Evolutionary conservation across 2,888 invertebrate species (phyloP).

Genomic region (Yponomeuta evonymella): DNA sequence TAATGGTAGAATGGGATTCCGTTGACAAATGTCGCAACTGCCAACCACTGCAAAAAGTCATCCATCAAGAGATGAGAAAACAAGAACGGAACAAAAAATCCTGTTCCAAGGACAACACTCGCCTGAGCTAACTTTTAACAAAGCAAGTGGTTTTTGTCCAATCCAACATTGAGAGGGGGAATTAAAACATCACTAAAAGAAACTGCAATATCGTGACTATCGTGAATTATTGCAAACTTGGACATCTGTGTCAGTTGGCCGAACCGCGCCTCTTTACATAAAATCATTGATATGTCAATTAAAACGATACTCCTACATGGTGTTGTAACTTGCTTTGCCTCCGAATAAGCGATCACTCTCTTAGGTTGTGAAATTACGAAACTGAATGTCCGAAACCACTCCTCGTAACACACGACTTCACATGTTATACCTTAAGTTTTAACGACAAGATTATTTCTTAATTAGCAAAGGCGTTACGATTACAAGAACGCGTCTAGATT

Average conservation of each 20-base stretch:
- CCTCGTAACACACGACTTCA: not conserved
- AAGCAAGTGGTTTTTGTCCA: slow-evolving; percentile 46
- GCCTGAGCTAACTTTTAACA: slow-evolving; percentile 40
- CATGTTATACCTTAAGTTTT: slow-evolving; percentile 6
- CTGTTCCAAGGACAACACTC: slow-evolving; percentile 42
- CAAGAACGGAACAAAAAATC: slow-evolving; percentile 47
- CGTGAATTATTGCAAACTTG: not conserved
- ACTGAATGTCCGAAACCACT: slow-evolving; percentile 20
- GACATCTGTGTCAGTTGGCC: not conserved
- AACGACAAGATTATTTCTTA: not conserved
- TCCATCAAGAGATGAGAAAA: slow-evolving; percentile 47
- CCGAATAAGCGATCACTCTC: slow-evolving; percentile 21
- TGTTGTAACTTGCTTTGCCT: slow-evolving; percentile 23
- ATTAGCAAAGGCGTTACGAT: slow-evolving; percentile 7
- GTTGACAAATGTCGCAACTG: slow-evolving; percentile 39
- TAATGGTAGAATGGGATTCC: not conserved
- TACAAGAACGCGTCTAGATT: not conserved
- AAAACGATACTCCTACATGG: slow-evolving; percentile 13
- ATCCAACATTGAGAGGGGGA: slow-evolving; percentile 39
- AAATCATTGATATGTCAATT: not conserved
- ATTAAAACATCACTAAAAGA: slow-evolving; percentile 40
- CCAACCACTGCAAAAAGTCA: slow-evolving; percentile 55
- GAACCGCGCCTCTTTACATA: not conserved
- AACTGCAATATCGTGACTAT: slow-evolving; percentile 21
- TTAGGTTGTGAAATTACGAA: slow-evolving; percentile 39